Evolutionary conservation across 1,140 invertebrate genomes (phyloP).

Genomic region (Drosophila nannoptera): DNA sequence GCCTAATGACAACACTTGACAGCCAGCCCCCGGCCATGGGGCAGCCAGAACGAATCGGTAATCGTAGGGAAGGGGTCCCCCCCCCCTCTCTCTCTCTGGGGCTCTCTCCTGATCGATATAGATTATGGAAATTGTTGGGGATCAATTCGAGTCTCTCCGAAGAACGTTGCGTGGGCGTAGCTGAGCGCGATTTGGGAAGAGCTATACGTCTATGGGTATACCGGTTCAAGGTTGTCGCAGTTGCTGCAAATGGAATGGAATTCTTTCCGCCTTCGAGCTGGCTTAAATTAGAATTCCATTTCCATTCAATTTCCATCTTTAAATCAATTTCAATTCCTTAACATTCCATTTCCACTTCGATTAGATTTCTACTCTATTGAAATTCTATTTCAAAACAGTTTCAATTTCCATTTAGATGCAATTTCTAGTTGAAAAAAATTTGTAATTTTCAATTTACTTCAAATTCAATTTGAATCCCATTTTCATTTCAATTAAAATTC

Average conservation of each 20-base stretch:
- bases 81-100: too few species aligned
- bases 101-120: background rate
- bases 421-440: too few species aligned
- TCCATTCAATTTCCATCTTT: background rate
- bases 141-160: background rate
- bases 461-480: background rate
- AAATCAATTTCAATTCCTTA: constrained; percentile 20
- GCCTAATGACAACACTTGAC: constrained; percentile 11
- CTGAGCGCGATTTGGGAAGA: background rate
- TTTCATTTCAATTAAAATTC: background rate
- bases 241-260: too few species aligned
- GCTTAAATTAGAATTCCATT: background rate
- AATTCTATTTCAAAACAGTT: background rate
- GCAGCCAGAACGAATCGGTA: background rate
- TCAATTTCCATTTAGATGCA: background rate
- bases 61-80: too few species aligned
- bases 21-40: background rate
- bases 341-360: background rate
- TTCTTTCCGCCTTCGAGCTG: too few species aligned
- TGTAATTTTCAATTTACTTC: background rate
- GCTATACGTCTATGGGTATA: background rate
- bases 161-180: constrained; percentile 6
- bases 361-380: background rate
- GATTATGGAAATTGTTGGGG: constrained; percentile 6
- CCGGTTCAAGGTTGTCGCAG: too few species aligned